Conservation (phyloP, 1,140 invertebrate species). For the Galendromus occidentalis region DNA sequence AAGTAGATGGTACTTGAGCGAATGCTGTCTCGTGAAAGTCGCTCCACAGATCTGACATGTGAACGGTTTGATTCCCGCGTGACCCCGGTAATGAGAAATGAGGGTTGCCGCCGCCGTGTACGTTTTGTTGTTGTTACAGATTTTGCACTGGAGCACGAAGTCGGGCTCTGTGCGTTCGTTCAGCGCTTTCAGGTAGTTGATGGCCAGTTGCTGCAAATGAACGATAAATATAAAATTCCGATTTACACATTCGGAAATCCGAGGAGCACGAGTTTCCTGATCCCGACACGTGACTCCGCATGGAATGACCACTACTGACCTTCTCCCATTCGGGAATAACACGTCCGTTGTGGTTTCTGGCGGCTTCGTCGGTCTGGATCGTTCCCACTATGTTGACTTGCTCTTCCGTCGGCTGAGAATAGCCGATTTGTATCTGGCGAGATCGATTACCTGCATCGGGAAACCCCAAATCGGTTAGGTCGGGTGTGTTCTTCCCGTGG, state of each 20-base stretch:
- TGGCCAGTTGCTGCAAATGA: not conserved
- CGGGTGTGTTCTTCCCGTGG: no score
- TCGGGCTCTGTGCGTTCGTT: not conserved
- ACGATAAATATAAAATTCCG: no score
- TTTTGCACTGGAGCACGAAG: constrained; percentile 34
- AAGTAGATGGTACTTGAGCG: constrained; percentile 44
- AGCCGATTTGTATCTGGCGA: no score
- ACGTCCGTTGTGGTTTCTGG: not conserved
- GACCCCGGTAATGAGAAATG: constrained; percentile 43
- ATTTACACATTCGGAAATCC: no score
- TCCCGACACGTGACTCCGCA: no score
- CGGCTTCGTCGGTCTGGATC: not conserved
- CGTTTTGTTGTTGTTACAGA: constrained; percentile 39
- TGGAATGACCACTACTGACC: no score
- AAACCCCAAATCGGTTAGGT: no score
- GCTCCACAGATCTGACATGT: constrained; percentile 39
- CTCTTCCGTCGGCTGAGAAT: no score
- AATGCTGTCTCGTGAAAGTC: constrained; percentile 43
- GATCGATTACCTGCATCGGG: no score
- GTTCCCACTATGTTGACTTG: not conserved
- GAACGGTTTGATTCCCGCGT: constrained; percentile 45
- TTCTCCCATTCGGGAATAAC: constrained; percentile 5
- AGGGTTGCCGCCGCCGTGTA: constrained; percentile 44
- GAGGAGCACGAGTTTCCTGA: no score
- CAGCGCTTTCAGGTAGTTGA: not conserved